These are phyloP conservation scores for Rhopalosiphum nymphaeae DNA, from an alignment of 2,888 invertebrate species.

Conservation along the genomic window DNA sequence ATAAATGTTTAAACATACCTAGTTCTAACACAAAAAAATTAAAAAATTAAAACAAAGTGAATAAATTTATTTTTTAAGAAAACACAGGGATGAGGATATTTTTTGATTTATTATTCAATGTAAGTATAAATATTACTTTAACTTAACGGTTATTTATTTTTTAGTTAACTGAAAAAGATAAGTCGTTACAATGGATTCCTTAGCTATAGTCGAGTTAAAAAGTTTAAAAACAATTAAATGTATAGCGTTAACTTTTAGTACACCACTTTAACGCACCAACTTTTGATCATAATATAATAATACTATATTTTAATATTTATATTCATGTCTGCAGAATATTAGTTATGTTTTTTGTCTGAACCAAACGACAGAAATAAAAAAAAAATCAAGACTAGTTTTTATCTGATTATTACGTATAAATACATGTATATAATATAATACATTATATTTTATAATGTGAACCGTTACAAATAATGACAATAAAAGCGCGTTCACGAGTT, in stretches of 20 bases:
- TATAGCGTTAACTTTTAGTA: too few relatives aligned
- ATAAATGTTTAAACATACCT: too few relatives aligned
- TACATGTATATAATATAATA: not conserved
- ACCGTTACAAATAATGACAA: not conserved
- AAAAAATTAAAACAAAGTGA: not conserved
- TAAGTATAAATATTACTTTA: not conserved
- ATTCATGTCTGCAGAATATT: not conserved
- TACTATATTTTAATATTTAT: not conserved
- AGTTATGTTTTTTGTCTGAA: not conserved
- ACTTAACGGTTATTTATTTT: not conserved
- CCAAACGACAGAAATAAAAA: not conserved
- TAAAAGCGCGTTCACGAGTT: not conserved
- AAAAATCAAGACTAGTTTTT: not conserved
- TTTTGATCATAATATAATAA: not conserved
- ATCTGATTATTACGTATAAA: not conserved
- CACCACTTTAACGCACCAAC: not conserved
- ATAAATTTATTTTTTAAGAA: not conserved
- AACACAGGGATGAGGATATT: not conserved
- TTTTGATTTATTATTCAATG: not conserved
- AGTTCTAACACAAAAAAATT: not conserved
- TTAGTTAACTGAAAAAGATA: not conserved
- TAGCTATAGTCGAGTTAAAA: not conserved
- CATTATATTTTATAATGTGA: not conserved
- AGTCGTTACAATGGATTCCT: not conserved
- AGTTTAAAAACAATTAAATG: not conserved